A percentile compares a stretch with the other conserved stretches of the same genome.
These are phyloP conservation scores for Mesocentrotus franciscanus DNA, from an alignment of 53 echinoderm and acorn worm genomes.

Conservation along the genomic window DNA sequence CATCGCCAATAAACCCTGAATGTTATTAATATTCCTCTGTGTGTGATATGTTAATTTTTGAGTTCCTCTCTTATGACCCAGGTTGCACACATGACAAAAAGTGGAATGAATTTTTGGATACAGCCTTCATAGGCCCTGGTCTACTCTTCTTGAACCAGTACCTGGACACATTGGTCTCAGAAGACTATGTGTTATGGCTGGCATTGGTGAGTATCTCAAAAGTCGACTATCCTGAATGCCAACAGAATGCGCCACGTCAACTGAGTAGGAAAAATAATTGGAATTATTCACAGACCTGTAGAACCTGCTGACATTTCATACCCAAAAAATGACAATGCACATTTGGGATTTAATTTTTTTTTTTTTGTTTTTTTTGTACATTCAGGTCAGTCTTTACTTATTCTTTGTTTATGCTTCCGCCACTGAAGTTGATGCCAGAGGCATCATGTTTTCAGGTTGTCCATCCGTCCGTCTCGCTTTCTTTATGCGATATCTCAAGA, in stretches of 20 bases:
- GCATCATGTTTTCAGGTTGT: too few relatives aligned
- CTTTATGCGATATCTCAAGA: too few relatives aligned
- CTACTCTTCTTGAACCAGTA: conserved; percentile 94
- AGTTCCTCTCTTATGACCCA: conserved; percentile 13
- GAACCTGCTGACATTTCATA: too few relatives aligned
- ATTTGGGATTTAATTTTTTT: too few relatives aligned
- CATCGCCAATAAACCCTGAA: too few relatives aligned
- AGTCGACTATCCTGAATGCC: neutral
- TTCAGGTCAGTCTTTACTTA: too few relatives aligned
- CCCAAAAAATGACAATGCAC: neutral
- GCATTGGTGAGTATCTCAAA: conserved; percentile 77
- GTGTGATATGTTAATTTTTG: neutral
- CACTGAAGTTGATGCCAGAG: too few relatives aligned
- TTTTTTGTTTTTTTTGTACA: too few relatives aligned
- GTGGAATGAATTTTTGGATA: conserved; percentile 91
- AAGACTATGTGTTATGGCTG: conserved; percentile 78
- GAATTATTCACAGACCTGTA: neutral
- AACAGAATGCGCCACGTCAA: conserved; percentile 75
- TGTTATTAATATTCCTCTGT: too few relatives aligned
- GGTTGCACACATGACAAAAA: conserved; percentile 99
- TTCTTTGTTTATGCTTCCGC: too few relatives aligned
- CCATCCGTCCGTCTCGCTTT: too few relatives aligned
- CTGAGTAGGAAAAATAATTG: neutral
- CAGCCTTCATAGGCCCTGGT: conserved; percentile 89
- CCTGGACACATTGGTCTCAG: conserved; percentile 85